These are phyloP conservation scores for Chloebia gouldiae DNA, from an alignment of 2,113 vertebrate species.

Conservation along the genomic window DNA sequence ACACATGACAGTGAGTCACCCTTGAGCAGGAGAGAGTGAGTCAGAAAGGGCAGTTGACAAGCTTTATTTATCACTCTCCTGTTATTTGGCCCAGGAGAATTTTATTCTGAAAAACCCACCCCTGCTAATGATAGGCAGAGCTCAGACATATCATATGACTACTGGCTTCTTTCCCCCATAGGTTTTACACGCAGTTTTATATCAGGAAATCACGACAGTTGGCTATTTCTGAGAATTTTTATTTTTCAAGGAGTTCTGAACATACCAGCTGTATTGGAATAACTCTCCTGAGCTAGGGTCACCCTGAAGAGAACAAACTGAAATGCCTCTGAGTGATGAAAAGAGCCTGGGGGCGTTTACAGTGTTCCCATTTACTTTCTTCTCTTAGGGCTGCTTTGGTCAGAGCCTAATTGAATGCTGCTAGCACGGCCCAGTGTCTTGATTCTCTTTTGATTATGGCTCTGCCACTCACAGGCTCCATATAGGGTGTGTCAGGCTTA, in stretches of 20 bases:
- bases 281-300: background rate
- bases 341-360: background rate
- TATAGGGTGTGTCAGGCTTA: constrained; percentile 26
- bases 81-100: constrained; percentile 46
- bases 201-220: background rate
- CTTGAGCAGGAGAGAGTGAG: constrained; percentile 58
- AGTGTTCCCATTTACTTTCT: constrained; percentile 19
- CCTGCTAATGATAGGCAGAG: constrained; percentile 43
- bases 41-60: constrained; percentile 59
- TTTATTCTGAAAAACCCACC: constrained; percentile 25
- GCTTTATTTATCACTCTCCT: constrained; percentile 53
- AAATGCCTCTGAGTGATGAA: background rate
- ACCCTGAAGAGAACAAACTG: background rate
- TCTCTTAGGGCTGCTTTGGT: constrained; percentile 8
- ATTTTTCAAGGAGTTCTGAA: background rate
- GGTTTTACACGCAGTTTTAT: background rate
- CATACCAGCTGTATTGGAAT: background rate
- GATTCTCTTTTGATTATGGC: background rate
- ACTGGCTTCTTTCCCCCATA: background rate
- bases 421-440: background rate
- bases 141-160: background rate
- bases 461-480: constrained; percentile 13
- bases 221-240: background rate
- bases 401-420: background rate
- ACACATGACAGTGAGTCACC: constrained; percentile 60